phyloP scores from a whole-genome alignment of 2,797 vertebrate genomes.

The Aldrovandia affinis region DNA sequence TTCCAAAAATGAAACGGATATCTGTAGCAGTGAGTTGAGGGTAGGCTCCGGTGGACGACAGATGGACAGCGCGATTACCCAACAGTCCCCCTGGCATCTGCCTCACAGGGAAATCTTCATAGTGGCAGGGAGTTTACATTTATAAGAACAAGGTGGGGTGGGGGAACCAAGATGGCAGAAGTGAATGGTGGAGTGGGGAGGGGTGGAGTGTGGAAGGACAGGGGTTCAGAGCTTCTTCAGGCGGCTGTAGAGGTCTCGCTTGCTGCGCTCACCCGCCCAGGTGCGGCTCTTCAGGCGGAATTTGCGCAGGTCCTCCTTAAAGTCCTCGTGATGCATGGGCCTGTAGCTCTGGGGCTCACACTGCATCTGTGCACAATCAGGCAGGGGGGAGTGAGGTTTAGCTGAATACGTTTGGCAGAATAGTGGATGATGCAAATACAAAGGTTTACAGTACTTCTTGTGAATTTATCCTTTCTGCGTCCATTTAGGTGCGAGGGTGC shows the following conservation, averaged over 20 bases:
- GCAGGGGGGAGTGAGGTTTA: background rate
- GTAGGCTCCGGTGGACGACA: background rate
- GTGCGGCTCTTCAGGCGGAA: slow-evolving; percentile 89
- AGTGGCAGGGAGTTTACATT: background rate
- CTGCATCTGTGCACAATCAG: slow-evolving; percentile 63
- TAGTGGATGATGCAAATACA: background rate
- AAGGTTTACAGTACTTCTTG: background rate
- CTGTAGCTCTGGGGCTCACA: slow-evolving; percentile 89
- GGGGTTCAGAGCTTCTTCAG: slow-evolving; percentile 85
- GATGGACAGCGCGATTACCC: background rate
- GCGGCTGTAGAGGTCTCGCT: slow-evolving; percentile 84
- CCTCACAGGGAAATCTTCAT: background rate
- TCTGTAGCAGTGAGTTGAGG: background rate
- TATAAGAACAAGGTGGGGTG: too few relatives aligned
- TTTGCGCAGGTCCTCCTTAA: slow-evolving; percentile 83
- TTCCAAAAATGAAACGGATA: too few relatives aligned
- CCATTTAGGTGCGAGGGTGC: too few relatives aligned
- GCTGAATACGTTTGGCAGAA: background rate
- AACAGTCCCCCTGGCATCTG: background rate
- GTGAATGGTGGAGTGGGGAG: background rate
- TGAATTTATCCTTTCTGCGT: too few relatives aligned
- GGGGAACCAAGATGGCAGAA: too few relatives aligned
- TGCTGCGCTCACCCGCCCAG: slow-evolving; percentile 89
- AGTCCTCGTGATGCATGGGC: slow-evolving; percentile 91
- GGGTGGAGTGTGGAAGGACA: background rate